A percentile compares a stretch with the other conserved stretches of the same genome.
Conservation (phyloP, 2,797 vertebrate genomes). For the Silurus aristotelis region DNA sequence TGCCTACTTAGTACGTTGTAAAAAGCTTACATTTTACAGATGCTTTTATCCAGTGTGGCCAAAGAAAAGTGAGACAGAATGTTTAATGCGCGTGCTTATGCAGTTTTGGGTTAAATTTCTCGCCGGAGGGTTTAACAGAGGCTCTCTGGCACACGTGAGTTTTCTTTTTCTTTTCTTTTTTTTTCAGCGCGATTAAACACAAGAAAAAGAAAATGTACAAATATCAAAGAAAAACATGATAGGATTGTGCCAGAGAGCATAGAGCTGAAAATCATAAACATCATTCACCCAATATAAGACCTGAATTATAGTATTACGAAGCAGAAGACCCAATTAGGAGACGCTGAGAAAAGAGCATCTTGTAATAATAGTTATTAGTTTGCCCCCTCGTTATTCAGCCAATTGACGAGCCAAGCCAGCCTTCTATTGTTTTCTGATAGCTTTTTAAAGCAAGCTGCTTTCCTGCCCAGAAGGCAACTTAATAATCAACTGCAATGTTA, state of each 20-base stretch:
- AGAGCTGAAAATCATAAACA: background rate
- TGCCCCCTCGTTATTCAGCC: conserved; percentile 34
- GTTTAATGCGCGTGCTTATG: background rate
- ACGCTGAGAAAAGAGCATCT: conserved; percentile 29
- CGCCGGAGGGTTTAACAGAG: background rate
- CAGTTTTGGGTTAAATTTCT: conserved; percentile 1
- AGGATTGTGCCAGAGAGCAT: background rate
- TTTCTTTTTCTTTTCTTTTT: background rate
- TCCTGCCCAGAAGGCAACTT: conserved; percentile 50
- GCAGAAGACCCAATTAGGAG: conserved; percentile 41
- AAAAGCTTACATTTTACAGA: background rate
- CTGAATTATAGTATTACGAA: conserved; percentile 26
- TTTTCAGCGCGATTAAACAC: too few species aligned
- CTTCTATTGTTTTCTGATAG: conserved; percentile 49
- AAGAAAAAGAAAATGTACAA: background rate
- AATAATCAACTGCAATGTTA: conserved; percentile 53
- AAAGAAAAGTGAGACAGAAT: background rate
- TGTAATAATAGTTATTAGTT: conserved; percentile 56
- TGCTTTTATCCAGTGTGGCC: background rate
- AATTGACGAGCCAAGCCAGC: conserved; percentile 42
- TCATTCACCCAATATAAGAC: conserved; percentile 1
- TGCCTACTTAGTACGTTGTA: background rate
- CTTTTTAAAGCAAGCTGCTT: conserved; percentile 50
- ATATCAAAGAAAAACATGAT: background rate
- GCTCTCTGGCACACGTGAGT: background rate